phyloP scores from a whole-genome alignment of 2,113 vertebrate species.

The Chaetodon auriga region DNA sequence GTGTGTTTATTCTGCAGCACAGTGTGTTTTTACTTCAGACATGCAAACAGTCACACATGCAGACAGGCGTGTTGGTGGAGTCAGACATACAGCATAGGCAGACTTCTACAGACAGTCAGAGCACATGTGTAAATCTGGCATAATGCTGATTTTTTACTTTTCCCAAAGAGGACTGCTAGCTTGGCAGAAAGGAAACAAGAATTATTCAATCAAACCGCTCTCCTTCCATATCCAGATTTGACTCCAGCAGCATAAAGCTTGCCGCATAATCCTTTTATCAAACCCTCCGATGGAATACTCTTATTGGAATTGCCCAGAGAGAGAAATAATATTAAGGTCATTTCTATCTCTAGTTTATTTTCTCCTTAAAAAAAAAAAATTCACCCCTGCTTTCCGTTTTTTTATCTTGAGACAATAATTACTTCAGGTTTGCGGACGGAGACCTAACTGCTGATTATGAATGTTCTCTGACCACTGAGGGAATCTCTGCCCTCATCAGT shows the following conservation, averaged over 20 bases:
- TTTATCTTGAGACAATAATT: slow-evolving; percentile 83
- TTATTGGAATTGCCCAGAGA: slow-evolving; percentile 78
- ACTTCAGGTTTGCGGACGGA: slow-evolving; percentile 69
- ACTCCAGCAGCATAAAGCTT: slow-evolving; percentile 80
- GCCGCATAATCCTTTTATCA: slow-evolving; percentile 87
- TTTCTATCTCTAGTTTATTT: slow-evolving; percentile 85
- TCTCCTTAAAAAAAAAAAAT: slow-evolving; percentile 57
- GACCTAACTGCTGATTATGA: slow-evolving; percentile 68
- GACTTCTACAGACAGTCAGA: slow-evolving; percentile 52
- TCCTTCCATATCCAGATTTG: slow-evolving; percentile 83
- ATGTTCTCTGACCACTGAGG: slow-evolving; percentile 67
- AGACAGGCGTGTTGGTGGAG: background rate
- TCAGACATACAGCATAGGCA: slow-evolving; percentile 33
- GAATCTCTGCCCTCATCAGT: slow-evolving; percentile 74
- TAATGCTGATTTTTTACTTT: slow-evolving; percentile 85
- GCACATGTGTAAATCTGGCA: slow-evolving; percentile 81
- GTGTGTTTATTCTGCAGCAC: background rate
- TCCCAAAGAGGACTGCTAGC: slow-evolving; percentile 82
- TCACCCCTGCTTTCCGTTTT: slow-evolving; percentile 71
- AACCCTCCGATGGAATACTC: slow-evolving; percentile 81
- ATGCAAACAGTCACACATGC: slow-evolving; percentile 7
- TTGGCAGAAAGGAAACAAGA: slow-evolving; percentile 87
- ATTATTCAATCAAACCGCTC: slow-evolving; percentile 86
- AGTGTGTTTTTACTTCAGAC: background rate
- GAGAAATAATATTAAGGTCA: slow-evolving; percentile 85